A percentile compares a stretch with the other conserved stretches of the same genome.
Evolutionary conservation across 2,888 invertebrate species (phyloP).

Genomic region (Microchrysa polita): DNA sequence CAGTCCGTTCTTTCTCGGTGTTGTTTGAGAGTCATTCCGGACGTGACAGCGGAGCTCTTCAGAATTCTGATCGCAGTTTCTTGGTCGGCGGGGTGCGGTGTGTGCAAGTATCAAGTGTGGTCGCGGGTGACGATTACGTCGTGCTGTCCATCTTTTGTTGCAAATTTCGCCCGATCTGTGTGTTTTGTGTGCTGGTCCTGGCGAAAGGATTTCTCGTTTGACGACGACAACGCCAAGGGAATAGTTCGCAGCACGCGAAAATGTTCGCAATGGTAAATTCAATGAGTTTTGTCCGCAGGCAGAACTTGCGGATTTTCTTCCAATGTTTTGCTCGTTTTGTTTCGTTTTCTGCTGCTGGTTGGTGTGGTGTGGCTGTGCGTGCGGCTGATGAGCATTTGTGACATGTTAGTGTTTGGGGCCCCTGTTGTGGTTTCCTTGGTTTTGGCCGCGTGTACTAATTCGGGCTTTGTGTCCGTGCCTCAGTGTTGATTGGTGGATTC

Average conservation of each 20-base stretch:
- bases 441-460: neutral
- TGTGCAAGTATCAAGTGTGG: conserved; percentile 20
- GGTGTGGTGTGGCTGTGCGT: neutral
- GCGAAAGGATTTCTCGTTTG: neutral
- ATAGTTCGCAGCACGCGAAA: neutral
- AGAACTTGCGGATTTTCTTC: conserved; percentile 3
- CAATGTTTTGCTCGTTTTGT: conserved; percentile 20
- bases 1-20: neutral
- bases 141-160: conserved; percentile 14
- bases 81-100: neutral
- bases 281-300: neutral
- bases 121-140: conserved; percentile 40
- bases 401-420: neutral
- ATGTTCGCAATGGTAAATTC: conserved; percentile 41
- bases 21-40: neutral
- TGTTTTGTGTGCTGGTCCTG: neutral
- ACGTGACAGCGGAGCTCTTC: neutral
- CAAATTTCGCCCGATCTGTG: neutral
- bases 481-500: neutral
- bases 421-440: neutral
- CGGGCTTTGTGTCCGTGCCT: neutral
- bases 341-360: conserved; percentile 15
- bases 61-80: neutral
- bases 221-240: neutral
- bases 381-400: neutral